phyloP scores from a whole-genome alignment of 2,113 vertebrate species.

The Herpetotheres cachinnans region DNA sequence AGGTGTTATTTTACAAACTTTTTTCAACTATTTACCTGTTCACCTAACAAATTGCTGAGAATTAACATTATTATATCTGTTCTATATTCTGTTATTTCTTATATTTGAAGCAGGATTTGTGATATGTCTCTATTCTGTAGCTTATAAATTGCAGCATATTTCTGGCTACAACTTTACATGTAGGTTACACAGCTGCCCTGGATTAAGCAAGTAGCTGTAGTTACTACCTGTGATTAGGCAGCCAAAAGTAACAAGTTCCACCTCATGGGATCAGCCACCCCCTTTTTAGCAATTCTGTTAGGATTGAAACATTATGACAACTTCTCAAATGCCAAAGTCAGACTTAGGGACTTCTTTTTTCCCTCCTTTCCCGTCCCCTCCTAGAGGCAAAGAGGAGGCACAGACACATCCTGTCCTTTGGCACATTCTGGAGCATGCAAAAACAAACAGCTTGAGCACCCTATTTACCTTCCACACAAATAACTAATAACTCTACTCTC shows the following conservation, averaged over 20 bases:
- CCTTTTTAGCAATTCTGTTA: neutral
- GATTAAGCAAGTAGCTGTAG: neutral
- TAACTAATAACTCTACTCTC: neutral
- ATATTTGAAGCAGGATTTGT: neutral
- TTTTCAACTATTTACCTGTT: neutral
- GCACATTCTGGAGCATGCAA: neutral
- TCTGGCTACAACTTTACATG: neutral
- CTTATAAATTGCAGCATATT: neutral
- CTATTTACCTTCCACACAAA: neutral
- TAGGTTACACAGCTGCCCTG: neutral
- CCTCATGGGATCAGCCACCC: neutral
- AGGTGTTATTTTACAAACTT: neutral
- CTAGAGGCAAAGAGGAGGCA: fast-evolving
- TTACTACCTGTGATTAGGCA: neutral
- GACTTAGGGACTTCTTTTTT: fast-evolving
- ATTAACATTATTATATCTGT: neutral
- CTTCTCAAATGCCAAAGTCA: neutral
- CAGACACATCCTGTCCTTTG: neutral
- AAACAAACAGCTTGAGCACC: neutral
- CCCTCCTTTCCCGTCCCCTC: neutral
- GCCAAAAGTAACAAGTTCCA: neutral
- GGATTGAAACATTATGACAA: neutral
- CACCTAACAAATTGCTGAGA: neutral
- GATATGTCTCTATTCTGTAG: too few relatives aligned
- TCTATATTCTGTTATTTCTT: neutral